Evolutionary conservation across 2,888 invertebrate species (phyloP), one percentile per base, ranked within the genome.

Genomic region (Chouioia cunea): DNA sequence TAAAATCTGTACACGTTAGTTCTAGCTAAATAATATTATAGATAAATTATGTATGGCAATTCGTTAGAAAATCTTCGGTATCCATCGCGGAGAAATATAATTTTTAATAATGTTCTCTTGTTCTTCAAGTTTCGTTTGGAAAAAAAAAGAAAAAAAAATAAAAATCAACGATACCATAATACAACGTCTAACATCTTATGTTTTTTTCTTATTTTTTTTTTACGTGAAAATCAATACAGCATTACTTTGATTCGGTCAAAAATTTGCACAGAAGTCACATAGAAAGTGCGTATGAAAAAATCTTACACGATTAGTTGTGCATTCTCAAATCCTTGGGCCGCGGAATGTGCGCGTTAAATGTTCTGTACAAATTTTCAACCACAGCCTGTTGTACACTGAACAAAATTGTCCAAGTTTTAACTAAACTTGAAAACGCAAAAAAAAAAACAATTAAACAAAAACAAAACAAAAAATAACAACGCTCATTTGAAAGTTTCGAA

Each of bases 321-420:
- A 46, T 56, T 20, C 62, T 73, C 72, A 73, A 73, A 73, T 73
- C 72, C 69, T 62, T 69, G 52, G 68, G 72, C 62, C 53, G 54
- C 63, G 47, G 18, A 44, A 36, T 68, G 20, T 47, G 36, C 12
- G 36, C 36, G 36, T 36, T 36, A 12, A 36, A 48, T 44, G 60
- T 23, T 47, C 56, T 36, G 20, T 47, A 46, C 60, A 56, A 22
- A 68, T 65, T 60, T 46, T 27, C 36, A 27, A 56, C 14, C 10
- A 6, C 10, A 36, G 36, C 36, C 36, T 12, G 6, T 1, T 2
- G 36, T 10, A 36, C 10, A 36, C 36, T 6, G 36, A 6, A 36
- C 10, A 6, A 36, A 36, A 36, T 36, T 10, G 1, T 36, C 12
- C 10, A 36, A 36, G 10, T 36, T 10, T 36, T 1, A 10, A 10